Conservation (phyloP, 2,888 invertebrate genomes). For the Nasonia oneida region DNA sequence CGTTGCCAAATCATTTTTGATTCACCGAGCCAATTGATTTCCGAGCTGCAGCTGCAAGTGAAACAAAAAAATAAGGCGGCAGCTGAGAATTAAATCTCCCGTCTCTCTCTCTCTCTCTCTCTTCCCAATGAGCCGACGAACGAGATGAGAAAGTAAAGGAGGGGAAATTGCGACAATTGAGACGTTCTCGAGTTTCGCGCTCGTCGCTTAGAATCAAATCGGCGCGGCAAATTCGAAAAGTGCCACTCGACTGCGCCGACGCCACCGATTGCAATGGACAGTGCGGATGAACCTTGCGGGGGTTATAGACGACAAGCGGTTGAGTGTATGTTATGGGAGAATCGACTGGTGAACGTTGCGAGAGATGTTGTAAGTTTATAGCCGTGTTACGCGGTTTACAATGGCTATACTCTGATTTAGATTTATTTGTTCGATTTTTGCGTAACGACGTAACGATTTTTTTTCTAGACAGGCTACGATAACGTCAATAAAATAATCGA, state of each 20-base stretch:
- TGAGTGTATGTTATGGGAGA: too few relatives aligned
- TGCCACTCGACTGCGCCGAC: slow-evolving; percentile 39
- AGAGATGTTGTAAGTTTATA: too few relatives aligned
- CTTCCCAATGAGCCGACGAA: not conserved
- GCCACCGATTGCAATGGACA: not conserved
- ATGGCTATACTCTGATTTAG: too few relatives aligned
- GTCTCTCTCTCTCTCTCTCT: not conserved
- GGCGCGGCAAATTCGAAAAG: slow-evolving; percentile 48
- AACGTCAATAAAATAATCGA: not conserved
- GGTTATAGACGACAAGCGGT: too few relatives aligned
- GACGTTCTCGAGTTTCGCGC: slow-evolving; percentile 47
- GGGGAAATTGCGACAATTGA: slow-evolving; percentile 45
- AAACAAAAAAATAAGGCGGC: not conserved
- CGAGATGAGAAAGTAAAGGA: slow-evolving; percentile 9
- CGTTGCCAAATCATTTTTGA: slow-evolving; percentile 52
- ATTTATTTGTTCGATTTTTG: too few relatives aligned
- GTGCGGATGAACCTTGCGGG: not conserved
- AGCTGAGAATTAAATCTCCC: slow-evolving; percentile 2
- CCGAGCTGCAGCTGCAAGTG: not conserved
- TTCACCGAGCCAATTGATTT: slow-evolving; percentile 45
- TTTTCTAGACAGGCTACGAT: not conserved
- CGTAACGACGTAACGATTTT: too few relatives aligned
- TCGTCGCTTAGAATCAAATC: slow-evolving; percentile 20
- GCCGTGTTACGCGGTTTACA: too few relatives aligned
- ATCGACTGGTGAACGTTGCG: too few relatives aligned